Conservation (phyloP, 2,888 invertebrate species). For the Abrostola tripartita region DNA sequence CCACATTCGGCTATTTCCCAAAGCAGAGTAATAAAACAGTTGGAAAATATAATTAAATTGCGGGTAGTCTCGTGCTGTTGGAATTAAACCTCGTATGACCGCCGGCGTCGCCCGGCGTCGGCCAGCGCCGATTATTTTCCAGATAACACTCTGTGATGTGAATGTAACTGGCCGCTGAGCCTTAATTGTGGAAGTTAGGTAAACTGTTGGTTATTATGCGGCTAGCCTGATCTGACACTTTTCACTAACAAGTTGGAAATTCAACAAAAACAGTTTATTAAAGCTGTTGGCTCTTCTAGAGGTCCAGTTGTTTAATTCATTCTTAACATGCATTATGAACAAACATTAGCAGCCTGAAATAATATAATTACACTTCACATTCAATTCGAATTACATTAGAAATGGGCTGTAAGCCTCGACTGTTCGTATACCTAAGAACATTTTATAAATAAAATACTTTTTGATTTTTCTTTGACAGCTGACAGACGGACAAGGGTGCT, state of each 20-base stretch:
- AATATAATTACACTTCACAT: no score
- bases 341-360: no score
- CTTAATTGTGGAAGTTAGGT: constrained; percentile 48
- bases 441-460: not conserved
- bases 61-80: constrained; percentile 25
- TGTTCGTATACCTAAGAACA: no score
- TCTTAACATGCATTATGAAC: no score
- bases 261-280: constrained; percentile 7
- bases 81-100: constrained; percentile 33
- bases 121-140: constrained; percentile 40
- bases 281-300: not conserved
- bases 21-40: constrained; percentile 46
- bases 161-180: constrained; percentile 37
- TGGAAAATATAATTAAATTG: constrained; percentile 48
- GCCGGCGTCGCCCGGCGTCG: constrained; percentile 19
- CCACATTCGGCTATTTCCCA: constrained; percentile 31
- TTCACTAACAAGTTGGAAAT: constrained; percentile 15
- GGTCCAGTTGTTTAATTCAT: no score
- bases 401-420: no score
- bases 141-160: constrained; percentile 43
- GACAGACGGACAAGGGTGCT: no score
- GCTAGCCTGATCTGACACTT: constrained; percentile 18
- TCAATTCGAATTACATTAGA: no score
- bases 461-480: not conserved
- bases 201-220: constrained; percentile 30